Base-by-base conservation (phyloP, 2,888 invertebrate species). In the Timandra comae region DNA sequence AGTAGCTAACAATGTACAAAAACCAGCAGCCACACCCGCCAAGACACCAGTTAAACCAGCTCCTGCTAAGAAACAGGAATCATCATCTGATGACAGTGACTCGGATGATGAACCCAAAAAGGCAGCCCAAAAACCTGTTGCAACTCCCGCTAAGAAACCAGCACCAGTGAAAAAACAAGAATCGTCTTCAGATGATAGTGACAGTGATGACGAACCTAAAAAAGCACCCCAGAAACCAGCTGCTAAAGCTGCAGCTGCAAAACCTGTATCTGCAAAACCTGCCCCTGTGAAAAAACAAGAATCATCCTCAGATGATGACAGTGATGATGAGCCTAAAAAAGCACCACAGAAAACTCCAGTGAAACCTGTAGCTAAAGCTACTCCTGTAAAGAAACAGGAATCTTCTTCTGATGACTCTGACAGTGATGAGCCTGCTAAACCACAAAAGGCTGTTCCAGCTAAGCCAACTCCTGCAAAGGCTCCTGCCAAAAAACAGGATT, bases 331-430 rank as follows among this genome's bases (percentile, higher is more conserved):
- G 32, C 43, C 16, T 10, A 19, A 25, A 13, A 38, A 33, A 10
- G 29, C 49, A 2, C 36, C 44, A 8, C 16, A 3, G 6, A 46
- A 63, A 12, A 27, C 13, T 12, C 8, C 27, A 12, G 30, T 11
- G 13, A 38, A 37, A 32, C 23, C 51, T 13, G 46, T 52, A 27
- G 47, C 35, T 3, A 63, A 68, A 65, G 25, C 56, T 49, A 7
- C 56, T 45, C 41, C 56, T 21, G 40, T 32, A 3, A 56, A 62
- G 26, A 69, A 71, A 53, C 72, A 74, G 45, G 63, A 70, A 24
- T 67, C 68, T 5, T 68, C 70, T 7, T 77, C 78, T 40, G 76
- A 78, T 11, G 79, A 79, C 30, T 71, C 73, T 23, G 63, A 64
- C 26, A 80, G 79, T 45, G 74, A 75, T 12, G 74, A 77, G 35